Conservation (phyloP, 1,140 invertebrate species). For the Bombus pyrosoma region DNA sequence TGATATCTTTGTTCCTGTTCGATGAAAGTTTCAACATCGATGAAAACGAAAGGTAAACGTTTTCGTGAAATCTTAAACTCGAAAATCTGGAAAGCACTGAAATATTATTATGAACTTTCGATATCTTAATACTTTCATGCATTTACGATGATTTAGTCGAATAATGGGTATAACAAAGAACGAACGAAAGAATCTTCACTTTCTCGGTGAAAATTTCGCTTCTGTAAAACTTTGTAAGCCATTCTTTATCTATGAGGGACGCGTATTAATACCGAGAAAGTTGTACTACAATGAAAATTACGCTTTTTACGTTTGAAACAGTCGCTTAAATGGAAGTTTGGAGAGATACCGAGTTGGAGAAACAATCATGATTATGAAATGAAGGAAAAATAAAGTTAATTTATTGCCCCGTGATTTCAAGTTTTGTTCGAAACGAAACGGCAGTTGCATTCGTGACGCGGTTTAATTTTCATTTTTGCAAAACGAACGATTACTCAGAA, state of each 20-base stretch:
- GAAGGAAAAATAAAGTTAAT: background rate
- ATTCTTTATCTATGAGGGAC: background rate
- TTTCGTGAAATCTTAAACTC: background rate
- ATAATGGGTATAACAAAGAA: background rate
- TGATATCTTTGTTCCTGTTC: background rate
- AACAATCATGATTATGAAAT: background rate
- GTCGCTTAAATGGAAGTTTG: background rate
- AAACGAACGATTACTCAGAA: background rate
- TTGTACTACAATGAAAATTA: background rate
- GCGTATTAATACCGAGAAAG: background rate
- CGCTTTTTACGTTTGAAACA: background rate
- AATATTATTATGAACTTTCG: background rate
- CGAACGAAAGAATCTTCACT: background rate
- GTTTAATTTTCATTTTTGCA: background rate
- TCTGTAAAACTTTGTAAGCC: background rate
- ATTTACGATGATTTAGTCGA: background rate
- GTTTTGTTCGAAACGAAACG: background rate
- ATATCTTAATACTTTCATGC: background rate
- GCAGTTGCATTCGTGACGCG: background rate
- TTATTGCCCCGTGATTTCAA: background rate
- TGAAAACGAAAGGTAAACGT: background rate
- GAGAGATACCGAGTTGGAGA: background rate
- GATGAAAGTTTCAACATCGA: background rate
- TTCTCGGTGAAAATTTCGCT: background rate
- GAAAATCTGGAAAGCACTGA: background rate